Percentiles rank a stretch among this genome's conserved stretches.
Evolutionary conservation across 2,113 vertebrate genomes (phyloP).

Genomic region (Rhodinocichla rosea): DNA sequence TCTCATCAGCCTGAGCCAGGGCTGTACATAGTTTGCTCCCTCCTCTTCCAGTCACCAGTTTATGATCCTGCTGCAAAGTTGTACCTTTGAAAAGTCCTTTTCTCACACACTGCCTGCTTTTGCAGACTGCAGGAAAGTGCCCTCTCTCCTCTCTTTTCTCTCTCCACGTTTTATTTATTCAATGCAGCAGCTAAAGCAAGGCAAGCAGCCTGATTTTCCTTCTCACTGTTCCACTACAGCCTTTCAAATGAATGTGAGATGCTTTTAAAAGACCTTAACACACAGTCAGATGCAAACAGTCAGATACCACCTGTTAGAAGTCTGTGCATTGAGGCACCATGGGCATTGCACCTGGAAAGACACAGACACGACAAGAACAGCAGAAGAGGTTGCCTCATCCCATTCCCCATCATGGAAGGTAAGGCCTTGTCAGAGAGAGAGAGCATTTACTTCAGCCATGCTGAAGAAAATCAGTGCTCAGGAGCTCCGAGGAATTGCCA

Average conservation of each 20-base stretch:
- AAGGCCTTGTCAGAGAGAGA: background rate
- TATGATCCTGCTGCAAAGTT: background rate
- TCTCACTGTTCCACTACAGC: background rate
- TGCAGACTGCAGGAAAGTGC: background rate
- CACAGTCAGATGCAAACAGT: background rate
- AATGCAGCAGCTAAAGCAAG: background rate
- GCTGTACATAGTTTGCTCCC: background rate
- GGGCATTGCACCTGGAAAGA: background rate
- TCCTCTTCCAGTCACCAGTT: background rate
- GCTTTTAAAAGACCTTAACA: background rate
- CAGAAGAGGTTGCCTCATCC: background rate
- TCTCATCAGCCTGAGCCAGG: background rate
- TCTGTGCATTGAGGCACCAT: accelerated
- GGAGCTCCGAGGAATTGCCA: background rate
- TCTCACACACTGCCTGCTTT: background rate
- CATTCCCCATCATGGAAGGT: background rate
- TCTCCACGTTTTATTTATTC: background rate
- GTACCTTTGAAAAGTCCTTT: background rate
- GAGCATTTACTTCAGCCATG: background rate
- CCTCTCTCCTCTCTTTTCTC: background rate
- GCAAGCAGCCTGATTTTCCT: background rate
- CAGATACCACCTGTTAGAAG: background rate
- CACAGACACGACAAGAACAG: background rate
- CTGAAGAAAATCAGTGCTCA: accelerated
- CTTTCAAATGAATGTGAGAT: background rate